Percentiles rank a stretch among this genome's conserved stretches.
Evolutionary conservation across 2,797 vertebrate genomes (phyloP).

Genomic region (Acipenser transmontanus): DNA sequence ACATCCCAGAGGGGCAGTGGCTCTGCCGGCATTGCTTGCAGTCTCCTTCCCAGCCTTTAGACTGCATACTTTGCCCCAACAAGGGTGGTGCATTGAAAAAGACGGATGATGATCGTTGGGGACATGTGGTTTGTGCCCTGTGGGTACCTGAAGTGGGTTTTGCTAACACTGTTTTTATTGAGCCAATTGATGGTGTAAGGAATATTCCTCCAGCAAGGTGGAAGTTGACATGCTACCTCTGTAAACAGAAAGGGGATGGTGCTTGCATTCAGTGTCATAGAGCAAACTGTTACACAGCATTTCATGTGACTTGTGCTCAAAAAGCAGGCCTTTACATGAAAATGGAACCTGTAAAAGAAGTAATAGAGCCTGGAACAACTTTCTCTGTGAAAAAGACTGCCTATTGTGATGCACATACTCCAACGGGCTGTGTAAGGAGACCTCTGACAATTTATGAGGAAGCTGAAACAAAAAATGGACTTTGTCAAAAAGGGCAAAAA

Average conservation of each 20-base stretch:
- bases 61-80: constrained; percentile 92
- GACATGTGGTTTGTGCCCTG: constrained; percentile 91
- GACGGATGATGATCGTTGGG: constrained; percentile 93
- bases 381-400: constrained; percentile 95
- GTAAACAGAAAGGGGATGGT: constrained; percentile 90
- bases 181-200: constrained; percentile 88
- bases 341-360: constrained; percentile 91
- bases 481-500: constrained; percentile 69
- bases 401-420: constrained; percentile 84
- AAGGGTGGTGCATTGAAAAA: constrained; percentile 93
- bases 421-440: constrained; percentile 72
- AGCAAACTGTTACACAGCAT: constrained; percentile 96
- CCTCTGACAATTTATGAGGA: constrained; percentile 85
- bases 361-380: constrained; percentile 67
- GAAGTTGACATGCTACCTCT: constrained; percentile 98
- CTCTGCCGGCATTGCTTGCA: constrained; percentile 92
- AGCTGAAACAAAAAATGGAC: constrained; percentile 74
- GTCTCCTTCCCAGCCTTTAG: constrained; percentile 71
- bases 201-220: constrained; percentile 92
- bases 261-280: constrained; percentile 98
- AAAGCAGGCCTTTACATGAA: constrained; percentile 92
- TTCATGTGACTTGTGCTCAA: constrained; percentile 94
- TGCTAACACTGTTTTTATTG: constrained; percentile 91
- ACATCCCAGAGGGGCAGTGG: constrained; percentile 96
- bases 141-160: constrained; percentile 98